Evolutionary conservation across 2,888 invertebrate genomes (phyloP).

Genomic region (Pandemis heparana): DNA sequence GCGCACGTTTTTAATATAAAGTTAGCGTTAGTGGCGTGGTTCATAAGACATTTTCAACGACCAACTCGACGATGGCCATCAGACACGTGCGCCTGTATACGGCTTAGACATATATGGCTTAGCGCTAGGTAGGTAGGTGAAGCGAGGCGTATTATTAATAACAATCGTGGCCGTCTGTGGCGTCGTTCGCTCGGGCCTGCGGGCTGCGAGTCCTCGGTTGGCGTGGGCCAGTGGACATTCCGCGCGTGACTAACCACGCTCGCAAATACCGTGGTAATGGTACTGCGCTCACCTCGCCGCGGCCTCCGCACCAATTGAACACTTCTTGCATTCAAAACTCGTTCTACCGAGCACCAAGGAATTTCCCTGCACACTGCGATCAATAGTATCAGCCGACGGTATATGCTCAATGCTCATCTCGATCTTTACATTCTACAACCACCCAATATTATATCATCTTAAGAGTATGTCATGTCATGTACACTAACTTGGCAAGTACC

Average conservation of each 20-base stretch:
- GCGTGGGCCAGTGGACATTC: constrained; percentile 71
- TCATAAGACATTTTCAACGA: constrained; percentile 31
- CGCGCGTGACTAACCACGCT: constrained; percentile 76
- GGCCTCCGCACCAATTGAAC: constrained; percentile 73
- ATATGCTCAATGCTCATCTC: not conserved
- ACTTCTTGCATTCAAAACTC: constrained; percentile 76
- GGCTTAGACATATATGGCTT: constrained; percentile 31
- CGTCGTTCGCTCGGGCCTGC: constrained; percentile 30
- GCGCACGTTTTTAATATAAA: constrained; percentile 16
- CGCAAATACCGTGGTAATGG: constrained; percentile 59
- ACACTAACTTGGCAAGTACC: not conserved
- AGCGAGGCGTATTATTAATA: constrained; percentile 33
- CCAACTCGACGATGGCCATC: constrained; percentile 27
- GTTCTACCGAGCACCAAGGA: constrained; percentile 58
- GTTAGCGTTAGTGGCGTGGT: constrained; percentile 2
- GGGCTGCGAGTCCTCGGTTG: constrained; percentile 55
- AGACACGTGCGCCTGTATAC: constrained; percentile 31
- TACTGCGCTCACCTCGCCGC: constrained; percentile 75
- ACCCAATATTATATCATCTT: not conserved
- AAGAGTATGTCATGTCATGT: not conserved
- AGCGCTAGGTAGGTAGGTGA: constrained; percentile 17
- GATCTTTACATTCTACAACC: not conserved
- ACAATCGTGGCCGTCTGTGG: constrained; percentile 32
- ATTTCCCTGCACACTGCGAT: constrained; percentile 21
- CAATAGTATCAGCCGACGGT: constrained; percentile 13